Base-by-base conservation (phyloP, 2,888 invertebrate genomes). In the Apodemia duryi region DNA sequence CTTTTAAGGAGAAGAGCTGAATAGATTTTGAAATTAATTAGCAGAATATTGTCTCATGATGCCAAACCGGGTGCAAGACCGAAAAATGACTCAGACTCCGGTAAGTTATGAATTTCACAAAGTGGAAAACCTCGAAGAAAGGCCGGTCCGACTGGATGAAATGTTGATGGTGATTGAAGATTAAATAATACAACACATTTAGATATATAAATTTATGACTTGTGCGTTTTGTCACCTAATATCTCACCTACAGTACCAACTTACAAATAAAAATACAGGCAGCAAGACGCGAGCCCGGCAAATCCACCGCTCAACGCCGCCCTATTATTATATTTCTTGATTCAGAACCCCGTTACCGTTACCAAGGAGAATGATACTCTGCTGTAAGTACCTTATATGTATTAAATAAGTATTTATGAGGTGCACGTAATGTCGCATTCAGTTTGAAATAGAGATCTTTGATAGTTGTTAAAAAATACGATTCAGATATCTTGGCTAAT, bases 271-370 rank as follows among this genome's bases (percentile, higher is more conserved):
- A 88, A 88, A 85, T 88, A 87, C 83, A 84, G 80, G 82, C 80
- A 81, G 77, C 72, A 74, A 74, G 75, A 72, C 77, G 75, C 71
- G 77, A 75, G 76, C 75, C 72, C 69, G 72, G 77, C 75, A 84
- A 84, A 84, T 80, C 83, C 82, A 75, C 75, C 80, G 73, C 78
- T 79, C 76, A 73, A 73, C 77, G 75, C 74, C 77, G 76, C 82
- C 83, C 85, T 83, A 84, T 86, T 88, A 88, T 88, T 84, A 88
- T 85, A 87, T 88, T 82, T 84, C 85, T 81, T 82, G 83, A 86
- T 83, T 83, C 79, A 75, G 73, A 65, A 62, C 63, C 67, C 66
- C 61, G 66, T 65, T 69, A 66, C 66, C 61, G 64, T 68, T 61
- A 60, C 63, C 65, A 64, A 64, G 64, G 64, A 61, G 61, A 64